Evolutionary conservation across 2,113 vertebrate species (phyloP).

Genomic region (Dendropsophus ebraccatus): DNA sequence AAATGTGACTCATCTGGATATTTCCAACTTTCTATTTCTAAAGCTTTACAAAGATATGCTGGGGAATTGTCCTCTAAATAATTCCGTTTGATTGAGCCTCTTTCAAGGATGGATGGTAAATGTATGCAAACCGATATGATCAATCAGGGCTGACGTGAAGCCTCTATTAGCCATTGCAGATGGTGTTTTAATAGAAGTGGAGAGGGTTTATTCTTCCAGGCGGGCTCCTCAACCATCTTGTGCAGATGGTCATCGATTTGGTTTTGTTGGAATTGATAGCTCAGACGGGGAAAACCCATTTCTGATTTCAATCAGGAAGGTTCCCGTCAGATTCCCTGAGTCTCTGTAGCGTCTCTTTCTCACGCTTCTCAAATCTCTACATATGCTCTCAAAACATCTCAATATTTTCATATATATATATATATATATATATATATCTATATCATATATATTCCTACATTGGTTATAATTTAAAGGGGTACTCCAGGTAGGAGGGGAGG

Average conservation of each 20-base stretch:
- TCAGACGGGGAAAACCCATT: neutral
- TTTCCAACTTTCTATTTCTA: neutral
- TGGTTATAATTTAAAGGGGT: no score
- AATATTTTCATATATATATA: no score
- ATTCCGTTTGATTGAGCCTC: neutral
- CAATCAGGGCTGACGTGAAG: neutral
- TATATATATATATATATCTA: no score
- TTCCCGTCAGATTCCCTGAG: neutral
- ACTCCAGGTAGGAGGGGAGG: no score
- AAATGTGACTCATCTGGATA: neutral
- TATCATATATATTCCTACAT: no score
- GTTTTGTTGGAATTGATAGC: neutral
- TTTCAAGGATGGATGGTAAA: neutral
- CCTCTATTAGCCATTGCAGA: constrained; percentile 16
- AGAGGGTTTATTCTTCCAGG: neutral
- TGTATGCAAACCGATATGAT: constrained; percentile 4
- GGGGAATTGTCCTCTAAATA: neutral
- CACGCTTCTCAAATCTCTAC: neutral
- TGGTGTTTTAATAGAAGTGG: neutral
- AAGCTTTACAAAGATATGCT: neutral
- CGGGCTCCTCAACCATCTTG: neutral
- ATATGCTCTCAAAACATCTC: no score
- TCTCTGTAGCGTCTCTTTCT: neutral
- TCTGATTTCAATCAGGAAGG: neutral
- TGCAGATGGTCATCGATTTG: constrained; percentile 39